phyloP scores from a whole-genome alignment of 1,140 invertebrate species.

The Heliconius hermathena region DNA sequence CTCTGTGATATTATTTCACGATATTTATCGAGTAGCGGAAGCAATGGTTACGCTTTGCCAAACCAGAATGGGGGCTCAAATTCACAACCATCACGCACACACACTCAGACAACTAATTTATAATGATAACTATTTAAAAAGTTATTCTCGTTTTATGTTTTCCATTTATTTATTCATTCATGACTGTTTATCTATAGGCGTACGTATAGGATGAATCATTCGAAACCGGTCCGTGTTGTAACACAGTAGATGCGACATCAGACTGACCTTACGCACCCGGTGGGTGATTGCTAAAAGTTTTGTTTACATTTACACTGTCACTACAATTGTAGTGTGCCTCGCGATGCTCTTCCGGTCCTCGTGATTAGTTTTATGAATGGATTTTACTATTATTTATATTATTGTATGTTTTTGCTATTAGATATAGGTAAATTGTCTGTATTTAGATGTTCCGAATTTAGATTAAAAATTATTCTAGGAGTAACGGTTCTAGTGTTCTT shows the following conservation, averaged over 20 bases:
- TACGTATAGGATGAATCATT: neutral
- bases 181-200: neutral
- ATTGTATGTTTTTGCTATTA: neutral
- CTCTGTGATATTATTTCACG: too few species aligned
- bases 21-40: too few species aligned
- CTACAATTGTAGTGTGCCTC: neutral
- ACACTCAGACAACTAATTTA: neutral
- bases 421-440: too few species aligned
- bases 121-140: neutral
- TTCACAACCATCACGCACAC: neutral
- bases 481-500: too few species aligned
- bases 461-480: too few species aligned
- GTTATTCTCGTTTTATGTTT: neutral
- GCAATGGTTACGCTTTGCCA: too few species aligned
- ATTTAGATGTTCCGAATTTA: too few species aligned
- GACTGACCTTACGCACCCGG: neutral
- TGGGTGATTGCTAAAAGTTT: neutral
- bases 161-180: neutral
- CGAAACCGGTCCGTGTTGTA: neutral
- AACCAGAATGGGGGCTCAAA: neutral
- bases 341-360: neutral
- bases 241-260: neutral
- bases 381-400: neutral
- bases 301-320: neutral
- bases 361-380: neutral